Percentiles rank a stretch among this genome's conserved stretches.
These are phyloP conservation scores for Ptilodon capucinus DNA, from an alignment of 2,888 invertebrate species.

Conservation along the genomic window DNA sequence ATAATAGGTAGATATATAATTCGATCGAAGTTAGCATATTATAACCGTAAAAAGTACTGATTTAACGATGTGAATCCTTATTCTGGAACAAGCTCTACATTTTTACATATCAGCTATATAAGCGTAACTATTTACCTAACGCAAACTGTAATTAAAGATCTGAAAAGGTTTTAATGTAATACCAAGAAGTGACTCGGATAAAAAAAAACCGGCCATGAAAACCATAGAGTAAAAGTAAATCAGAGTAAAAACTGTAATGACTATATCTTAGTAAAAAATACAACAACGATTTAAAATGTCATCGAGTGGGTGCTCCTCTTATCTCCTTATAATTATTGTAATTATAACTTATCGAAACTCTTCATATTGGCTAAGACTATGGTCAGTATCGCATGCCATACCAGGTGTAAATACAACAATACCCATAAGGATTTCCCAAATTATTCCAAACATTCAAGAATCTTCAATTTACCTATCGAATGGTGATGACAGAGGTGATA, in stretches of 20 bases:
- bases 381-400: background rate
- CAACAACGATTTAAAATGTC: constrained; percentile 24
- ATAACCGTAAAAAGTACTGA: too few relatives aligned
- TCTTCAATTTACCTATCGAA: constrained; percentile 5
- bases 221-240: background rate
- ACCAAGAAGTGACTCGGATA: background rate
- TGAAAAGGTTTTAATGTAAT: background rate
- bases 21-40: too few relatives aligned
- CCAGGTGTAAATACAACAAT: background rate
- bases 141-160: too few relatives aligned
- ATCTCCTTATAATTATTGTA: constrained; percentile 5
- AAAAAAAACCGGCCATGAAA: background rate
- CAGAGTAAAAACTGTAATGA: too few relatives aligned
- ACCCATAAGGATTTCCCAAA: background rate
- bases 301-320: constrained; percentile 1
- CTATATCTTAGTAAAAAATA: too few relatives aligned
- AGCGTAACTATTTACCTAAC: too few relatives aligned
- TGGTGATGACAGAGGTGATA: constrained; percentile 10
- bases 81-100: too few relatives aligned
- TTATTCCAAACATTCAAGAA: background rate
- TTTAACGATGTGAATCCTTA: too few relatives aligned
- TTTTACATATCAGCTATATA: too few relatives aligned
- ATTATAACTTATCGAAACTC: constrained; percentile 13
- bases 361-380: constrained; percentile 9
- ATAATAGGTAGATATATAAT: too few relatives aligned